phyloP scores from a whole-genome alignment of 2,888 invertebrate genomes.

The Axea sp. region DNA sequence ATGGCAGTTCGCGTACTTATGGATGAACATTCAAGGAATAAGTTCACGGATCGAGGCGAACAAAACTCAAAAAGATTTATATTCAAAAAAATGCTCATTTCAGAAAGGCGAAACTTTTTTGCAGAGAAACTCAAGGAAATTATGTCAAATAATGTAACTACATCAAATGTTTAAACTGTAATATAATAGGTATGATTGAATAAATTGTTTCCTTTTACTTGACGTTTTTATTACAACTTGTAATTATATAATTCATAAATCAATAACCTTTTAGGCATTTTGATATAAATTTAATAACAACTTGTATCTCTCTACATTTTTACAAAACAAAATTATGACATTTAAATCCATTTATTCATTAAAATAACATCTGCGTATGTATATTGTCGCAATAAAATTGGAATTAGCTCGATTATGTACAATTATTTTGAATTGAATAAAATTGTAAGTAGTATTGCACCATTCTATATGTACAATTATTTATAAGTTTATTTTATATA shows the following conservation, averaged over 20 bases:
- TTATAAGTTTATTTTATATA: slow-evolving; percentile 11
- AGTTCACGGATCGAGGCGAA: slow-evolving; percentile 86
- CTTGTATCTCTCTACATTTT: slow-evolving; percentile 30
- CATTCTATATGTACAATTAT: slow-evolving; percentile 33
- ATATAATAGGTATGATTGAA: neutral
- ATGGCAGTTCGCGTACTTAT: slow-evolving; percentile 85
- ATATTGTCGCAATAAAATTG: slow-evolving; percentile 8
- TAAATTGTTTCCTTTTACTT: slow-evolving; percentile 19
- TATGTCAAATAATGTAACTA: neutral
- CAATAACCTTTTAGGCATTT: slow-evolving; percentile 16
- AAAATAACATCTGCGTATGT: neutral
- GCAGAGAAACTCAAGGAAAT: slow-evolving; percentile 74
- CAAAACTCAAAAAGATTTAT: slow-evolving; percentile 83
- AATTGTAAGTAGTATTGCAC: slow-evolving; percentile 43
- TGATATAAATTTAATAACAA: slow-evolving; percentile 51
- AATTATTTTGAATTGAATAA: slow-evolving; percentile 4
- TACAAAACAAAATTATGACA: too few species aligned
- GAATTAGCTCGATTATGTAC: slow-evolving; percentile 18
- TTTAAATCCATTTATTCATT: too few species aligned
- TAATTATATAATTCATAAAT: slow-evolving; percentile 26
- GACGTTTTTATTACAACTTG: slow-evolving; percentile 30
- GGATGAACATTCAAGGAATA: slow-evolving; percentile 82
- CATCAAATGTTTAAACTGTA: neutral
- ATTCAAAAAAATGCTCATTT: slow-evolving; percentile 84
- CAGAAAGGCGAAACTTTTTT: slow-evolving; percentile 85